A percentile compares a stretch with the other conserved stretches of the same genome.
Conservation (phyloP, 2,888 invertebrate genomes). For the Callyntrura sp. region DNA sequence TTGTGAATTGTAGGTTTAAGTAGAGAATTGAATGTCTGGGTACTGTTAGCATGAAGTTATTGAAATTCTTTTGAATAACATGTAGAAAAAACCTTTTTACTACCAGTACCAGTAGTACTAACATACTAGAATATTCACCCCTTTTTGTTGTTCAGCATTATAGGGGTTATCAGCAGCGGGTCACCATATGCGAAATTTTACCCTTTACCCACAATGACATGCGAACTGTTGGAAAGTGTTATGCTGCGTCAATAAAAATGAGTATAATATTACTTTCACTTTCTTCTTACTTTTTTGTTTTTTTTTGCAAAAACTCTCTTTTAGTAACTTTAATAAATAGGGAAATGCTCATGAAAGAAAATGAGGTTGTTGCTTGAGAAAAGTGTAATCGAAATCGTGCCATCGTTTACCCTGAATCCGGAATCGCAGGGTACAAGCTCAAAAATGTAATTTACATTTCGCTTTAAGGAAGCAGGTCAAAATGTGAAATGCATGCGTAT, state of each 20-base stretch:
- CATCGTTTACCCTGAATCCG: background rate
- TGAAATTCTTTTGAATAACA: constrained; percentile 57
- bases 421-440: background rate
- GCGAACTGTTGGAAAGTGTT: background rate
- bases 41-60: constrained; percentile 43
- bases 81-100: constrained; percentile 21
- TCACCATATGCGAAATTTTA: constrained; percentile 16
- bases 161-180: background rate
- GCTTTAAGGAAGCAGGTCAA: constrained; percentile 53
- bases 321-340: constrained; percentile 5
- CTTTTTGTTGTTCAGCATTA: background rate
- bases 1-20: constrained; percentile 25
- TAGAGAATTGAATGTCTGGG: constrained; percentile 38
- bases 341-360: constrained; percentile 12
- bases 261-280: constrained; percentile 3
- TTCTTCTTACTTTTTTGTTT: background rate
- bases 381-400: constrained; percentile 7
- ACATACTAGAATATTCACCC: constrained; percentile 21
- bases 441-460: constrained; percentile 60
- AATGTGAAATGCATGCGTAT: constrained; percentile 49
- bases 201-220: constrained; percentile 27
- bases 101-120: too few relatives aligned
- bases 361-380: background rate
- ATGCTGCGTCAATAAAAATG: constrained; percentile 33
- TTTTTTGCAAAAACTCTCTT: constrained; percentile 5